Evolutionary conservation across 2,888 invertebrate species (phyloP).

Genomic region (Chrysotoxum bicinctum): DNA sequence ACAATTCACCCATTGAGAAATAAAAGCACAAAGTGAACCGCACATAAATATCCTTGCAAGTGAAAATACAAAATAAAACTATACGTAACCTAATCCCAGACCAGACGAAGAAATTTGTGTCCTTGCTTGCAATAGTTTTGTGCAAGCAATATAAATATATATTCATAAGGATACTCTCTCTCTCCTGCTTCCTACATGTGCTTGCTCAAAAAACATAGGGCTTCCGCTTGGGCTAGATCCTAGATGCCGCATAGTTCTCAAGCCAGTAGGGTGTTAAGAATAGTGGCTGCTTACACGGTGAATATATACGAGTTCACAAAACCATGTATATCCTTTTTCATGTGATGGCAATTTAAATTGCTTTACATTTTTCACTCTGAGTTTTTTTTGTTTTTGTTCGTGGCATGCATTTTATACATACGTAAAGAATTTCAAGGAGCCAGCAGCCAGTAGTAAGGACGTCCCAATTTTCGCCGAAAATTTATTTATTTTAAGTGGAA

Average conservation of each 20-base stretch:
- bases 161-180: constrained; percentile 38
- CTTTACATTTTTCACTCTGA: constrained; percentile 62
- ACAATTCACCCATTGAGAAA: constrained; percentile 63
- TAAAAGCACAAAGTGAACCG: constrained; percentile 68
- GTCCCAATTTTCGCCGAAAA: constrained; percentile 31
- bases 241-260: neutral
- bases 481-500: constrained; percentile 42
- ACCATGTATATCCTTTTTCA: constrained; percentile 42
- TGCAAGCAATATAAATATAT: constrained; percentile 42
- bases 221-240: neutral
- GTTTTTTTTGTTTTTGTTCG: neutral
- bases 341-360: constrained; percentile 66
- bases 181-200: constrained; percentile 1
- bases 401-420: constrained; percentile 51
- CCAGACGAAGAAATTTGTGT: constrained; percentile 65
- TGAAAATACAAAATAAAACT: constrained; percentile 9
- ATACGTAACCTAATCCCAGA: constrained; percentile 57
- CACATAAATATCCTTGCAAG: constrained; percentile 64
- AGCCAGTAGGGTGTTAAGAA: constrained; percentile 26
- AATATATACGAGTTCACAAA: constrained; percentile 34
- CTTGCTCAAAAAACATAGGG: constrained; percentile 22
- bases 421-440: constrained; percentile 35
- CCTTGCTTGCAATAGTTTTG: constrained; percentile 59
- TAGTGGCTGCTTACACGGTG: constrained; percentile 51
- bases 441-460: constrained; percentile 1